Conservation (phyloP, 2,797 vertebrate species). For the Hozukius guyotensis region DNA sequence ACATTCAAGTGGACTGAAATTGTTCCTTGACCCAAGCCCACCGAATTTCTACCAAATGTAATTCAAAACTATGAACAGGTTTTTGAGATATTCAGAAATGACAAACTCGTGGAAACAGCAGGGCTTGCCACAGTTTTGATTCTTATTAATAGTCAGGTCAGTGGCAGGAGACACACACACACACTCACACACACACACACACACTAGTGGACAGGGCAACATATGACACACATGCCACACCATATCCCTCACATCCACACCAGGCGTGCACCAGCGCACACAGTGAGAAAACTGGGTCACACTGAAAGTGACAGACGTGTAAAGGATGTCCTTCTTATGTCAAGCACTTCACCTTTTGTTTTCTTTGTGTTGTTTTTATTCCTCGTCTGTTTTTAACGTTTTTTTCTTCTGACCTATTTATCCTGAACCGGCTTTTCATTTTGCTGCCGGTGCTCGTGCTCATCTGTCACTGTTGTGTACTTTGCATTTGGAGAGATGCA, state of each 20-base stretch:
- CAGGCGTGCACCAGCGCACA: neutral
- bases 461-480: conserved; percentile 6
- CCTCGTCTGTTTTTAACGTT: neutral
- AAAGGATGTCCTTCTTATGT: neutral
- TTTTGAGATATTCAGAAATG: neutral
- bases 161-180: neutral
- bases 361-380: neutral
- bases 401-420: conserved; percentile 11
- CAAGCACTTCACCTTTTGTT: neutral
- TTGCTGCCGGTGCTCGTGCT: neutral
- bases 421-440: conserved; percentile 1
- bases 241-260: neutral
- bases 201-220: neutral
- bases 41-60: neutral
- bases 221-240: neutral
- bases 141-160: neutral
- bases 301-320: conserved; percentile 14
- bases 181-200: neutral
- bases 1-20: neutral
- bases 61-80: neutral
- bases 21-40: neutral
- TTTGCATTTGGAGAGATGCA: neutral
- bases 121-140: neutral
- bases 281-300: neutral
- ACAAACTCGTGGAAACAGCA: neutral